Conservation (phyloP, 2,888 invertebrate genomes). For the Sisyra nigra region DNA sequence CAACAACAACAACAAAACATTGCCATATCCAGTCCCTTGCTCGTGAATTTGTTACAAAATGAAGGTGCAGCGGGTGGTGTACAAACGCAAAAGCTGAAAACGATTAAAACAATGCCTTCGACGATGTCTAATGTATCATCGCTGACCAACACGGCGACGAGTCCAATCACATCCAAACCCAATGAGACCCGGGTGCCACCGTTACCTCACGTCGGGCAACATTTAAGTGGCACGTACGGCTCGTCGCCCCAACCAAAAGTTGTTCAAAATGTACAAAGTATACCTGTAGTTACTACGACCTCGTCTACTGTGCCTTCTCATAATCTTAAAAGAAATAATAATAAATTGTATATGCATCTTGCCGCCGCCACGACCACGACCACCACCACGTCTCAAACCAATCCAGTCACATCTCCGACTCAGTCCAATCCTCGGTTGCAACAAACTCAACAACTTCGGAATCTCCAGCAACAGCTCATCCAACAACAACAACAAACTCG, state of each 20-base stretch:
- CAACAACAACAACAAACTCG: conserved; percentile 23
- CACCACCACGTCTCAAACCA: neutral
- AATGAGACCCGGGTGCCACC: neutral
- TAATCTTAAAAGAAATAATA: neutral
- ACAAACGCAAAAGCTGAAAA: conserved; percentile 19
- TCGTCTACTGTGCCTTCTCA: conserved; percentile 5
- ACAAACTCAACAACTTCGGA: conserved; percentile 9
- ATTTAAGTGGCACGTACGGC: neutral
- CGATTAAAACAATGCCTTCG: conserved; percentile 15
- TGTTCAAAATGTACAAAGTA: conserved; percentile 3
- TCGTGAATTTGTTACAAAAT: conserved; percentile 84
- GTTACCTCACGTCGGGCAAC: neutral
- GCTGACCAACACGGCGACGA: conserved; percentile 12
- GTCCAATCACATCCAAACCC: conserved; percentile 9
- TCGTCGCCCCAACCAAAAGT: neutral
- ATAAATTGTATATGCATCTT: no score
- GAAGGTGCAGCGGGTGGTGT: conserved; percentile 33
- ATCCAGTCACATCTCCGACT: neutral
- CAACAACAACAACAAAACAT: no score
- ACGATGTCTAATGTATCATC: conserved; percentile 9
- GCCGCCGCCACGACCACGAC: neutral
- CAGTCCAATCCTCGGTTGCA: conserved; percentile 1
- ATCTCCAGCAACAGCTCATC: conserved; percentile 19
- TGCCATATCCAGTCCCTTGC: conserved; percentile 71
- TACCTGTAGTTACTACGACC: neutral